These are phyloP conservation scores for Catotricha subobsoleta DNA, from an alignment of 2,888 invertebrate genomes.

Conservation along the genomic window DNA sequence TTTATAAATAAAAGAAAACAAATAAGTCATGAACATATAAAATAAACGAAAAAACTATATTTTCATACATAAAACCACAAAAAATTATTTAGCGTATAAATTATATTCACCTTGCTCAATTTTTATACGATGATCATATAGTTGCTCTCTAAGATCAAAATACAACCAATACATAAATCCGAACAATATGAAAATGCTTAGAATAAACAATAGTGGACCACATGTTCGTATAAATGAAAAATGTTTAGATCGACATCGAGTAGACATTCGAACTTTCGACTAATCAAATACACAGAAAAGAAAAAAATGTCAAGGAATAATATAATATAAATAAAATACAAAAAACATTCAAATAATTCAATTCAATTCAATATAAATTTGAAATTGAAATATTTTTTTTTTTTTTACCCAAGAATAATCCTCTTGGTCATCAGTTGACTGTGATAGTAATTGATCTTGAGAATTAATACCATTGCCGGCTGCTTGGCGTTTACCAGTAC, in stretches of 20 bases:
- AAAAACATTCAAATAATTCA: neutral
- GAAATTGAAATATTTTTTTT: too few relatives aligned
- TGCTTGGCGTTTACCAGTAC: slow-evolving; percentile 12
- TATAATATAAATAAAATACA: neutral
- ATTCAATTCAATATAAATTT: too few relatives aligned
- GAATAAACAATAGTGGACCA: slow-evolving; percentile 21
- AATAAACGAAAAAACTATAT: neutral
- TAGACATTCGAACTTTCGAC: slow-evolving; percentile 17
- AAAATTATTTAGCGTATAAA: neutral
- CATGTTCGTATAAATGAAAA: slow-evolving; percentile 22
- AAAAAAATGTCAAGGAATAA: neutral
- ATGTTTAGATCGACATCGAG: slow-evolving; percentile 20
- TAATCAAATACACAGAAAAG: slow-evolving; percentile 10
- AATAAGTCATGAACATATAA: neutral
- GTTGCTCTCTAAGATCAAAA: slow-evolving; percentile 26
- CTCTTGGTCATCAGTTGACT: slow-evolving; percentile 42
- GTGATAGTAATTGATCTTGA: slow-evolving; percentile 43
- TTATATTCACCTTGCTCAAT: slow-evolving; percentile 24
- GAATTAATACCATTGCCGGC: slow-evolving; percentile 31
- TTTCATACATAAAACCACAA: neutral
- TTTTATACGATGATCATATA: slow-evolving; percentile 25
- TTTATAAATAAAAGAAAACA: neutral
- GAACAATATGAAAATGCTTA: slow-evolving; percentile 20
- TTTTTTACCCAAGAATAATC: slow-evolving; percentile 29
- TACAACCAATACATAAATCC: slow-evolving; percentile 26